Evolutionary conservation across 2,113 vertebrate species (phyloP).

Genomic region (Neomonachus schauinslandi): DNA sequence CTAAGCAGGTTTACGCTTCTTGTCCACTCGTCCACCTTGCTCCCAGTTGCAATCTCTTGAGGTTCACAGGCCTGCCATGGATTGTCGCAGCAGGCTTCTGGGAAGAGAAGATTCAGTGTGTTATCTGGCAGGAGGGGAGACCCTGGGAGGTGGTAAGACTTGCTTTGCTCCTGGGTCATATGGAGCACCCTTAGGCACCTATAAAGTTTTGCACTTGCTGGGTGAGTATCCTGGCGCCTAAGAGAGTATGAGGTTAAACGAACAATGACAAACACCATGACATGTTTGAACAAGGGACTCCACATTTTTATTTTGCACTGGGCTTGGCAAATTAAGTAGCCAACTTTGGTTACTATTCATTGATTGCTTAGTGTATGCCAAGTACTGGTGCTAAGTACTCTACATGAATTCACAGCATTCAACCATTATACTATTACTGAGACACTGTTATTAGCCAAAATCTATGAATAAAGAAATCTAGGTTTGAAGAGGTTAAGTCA

Average conservation of each 20-base stretch:
- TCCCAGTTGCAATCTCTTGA: background rate
- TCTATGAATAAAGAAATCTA: background rate
- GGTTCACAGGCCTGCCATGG: background rate
- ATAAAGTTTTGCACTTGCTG: background rate
- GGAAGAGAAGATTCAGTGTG: background rate
- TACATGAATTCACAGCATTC: background rate
- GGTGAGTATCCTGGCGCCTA: background rate
- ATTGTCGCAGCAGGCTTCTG: background rate
- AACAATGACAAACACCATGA: background rate
- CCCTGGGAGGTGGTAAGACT: background rate
- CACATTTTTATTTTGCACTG: background rate
- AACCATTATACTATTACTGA: background rate
- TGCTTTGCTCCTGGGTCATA: background rate
- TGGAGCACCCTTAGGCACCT: background rate
- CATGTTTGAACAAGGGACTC: background rate
- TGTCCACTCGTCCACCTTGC: fast-evolving
- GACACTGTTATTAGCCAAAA: background rate
- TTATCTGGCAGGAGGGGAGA: fast-evolving
- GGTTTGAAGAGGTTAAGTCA: background rate
- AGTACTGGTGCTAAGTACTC: background rate
- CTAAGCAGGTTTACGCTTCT: background rate
- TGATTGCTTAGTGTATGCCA: background rate
- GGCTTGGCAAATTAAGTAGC: background rate
- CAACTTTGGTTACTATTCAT: background rate
- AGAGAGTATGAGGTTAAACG: background rate